Evolutionary conservation across 2,888 invertebrate genomes (phyloP).

Genomic region (Ectropis crepuscularia): DNA sequence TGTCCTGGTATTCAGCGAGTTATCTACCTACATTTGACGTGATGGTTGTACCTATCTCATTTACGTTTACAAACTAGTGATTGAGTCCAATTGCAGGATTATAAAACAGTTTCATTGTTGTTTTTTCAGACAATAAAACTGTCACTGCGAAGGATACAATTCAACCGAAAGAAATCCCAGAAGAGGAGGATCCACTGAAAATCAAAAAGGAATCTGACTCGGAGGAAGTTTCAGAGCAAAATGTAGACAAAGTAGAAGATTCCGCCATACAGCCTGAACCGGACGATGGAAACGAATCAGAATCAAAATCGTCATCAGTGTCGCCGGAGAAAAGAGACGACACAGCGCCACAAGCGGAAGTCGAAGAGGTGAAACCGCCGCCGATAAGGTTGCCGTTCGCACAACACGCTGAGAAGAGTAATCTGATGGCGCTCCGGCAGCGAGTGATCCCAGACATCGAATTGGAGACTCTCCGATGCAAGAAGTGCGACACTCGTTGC

Average conservation of each 20-base stretch:
- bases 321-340: conserved; percentile 51
- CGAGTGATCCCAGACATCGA: conserved; percentile 72
- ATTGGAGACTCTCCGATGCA: conserved; percentile 73
- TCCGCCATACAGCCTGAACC: conserved; percentile 45
- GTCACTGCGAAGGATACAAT: conserved; percentile 35
- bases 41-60: too few species aligned
- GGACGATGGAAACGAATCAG: conserved; percentile 49
- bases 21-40: too few species aligned
- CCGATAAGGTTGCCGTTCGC: conserved; percentile 64
- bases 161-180: conserved; percentile 22
- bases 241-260: conserved; percentile 44
- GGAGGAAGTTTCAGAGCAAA: conserved; percentile 40
- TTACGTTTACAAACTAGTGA: neutral
- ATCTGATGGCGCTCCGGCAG: conserved; percentile 67
- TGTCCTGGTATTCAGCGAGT: too few species aligned
- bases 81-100: neutral
- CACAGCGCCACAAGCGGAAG: conserved; percentile 3
- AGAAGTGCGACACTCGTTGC: conserved; percentile 80
- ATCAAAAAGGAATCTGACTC: conserved; percentile 39
- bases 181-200: conserved; percentile 23
- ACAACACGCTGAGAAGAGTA: conserved; percentile 70
- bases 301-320: conserved; percentile 48
- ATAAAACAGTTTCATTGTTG: neutral
- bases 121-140: conserved; percentile 52
- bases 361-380: conserved; percentile 17